Percentiles rank a stretch among this genome's conserved stretches.
These are phyloP conservation scores for Myotis planiceps DNA, from an alignment of 2,797 vertebrate genomes.

Conservation along the genomic window DNA sequence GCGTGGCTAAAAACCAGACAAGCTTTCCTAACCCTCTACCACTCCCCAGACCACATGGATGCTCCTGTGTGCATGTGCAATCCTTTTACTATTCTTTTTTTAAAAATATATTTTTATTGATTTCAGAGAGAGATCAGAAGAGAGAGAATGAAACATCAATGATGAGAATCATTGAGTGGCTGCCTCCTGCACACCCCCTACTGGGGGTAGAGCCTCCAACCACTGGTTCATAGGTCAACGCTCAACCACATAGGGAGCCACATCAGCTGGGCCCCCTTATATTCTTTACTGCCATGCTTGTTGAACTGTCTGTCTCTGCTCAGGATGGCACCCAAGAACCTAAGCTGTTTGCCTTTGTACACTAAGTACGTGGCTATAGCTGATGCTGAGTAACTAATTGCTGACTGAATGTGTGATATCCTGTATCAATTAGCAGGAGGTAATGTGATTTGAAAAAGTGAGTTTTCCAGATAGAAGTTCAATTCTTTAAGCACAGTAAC, in stretches of 20 bases:
- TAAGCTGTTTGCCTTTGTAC: background rate
- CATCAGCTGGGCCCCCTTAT: background rate
- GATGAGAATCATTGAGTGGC: background rate
- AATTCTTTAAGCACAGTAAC: background rate
- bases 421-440: background rate
- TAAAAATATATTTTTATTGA: background rate
- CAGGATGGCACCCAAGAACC: too few relatives aligned
- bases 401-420: background rate
- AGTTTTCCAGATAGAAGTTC: background rate
- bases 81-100: background rate
- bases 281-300: background rate
- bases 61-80: background rate
- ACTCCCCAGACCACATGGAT: background rate
- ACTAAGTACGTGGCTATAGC: background rate
- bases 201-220: background rate
- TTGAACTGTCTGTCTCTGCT: background rate
- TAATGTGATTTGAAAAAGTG: background rate
- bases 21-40: background rate
- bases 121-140: background rate
- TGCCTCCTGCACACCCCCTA: background rate
- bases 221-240: background rate
- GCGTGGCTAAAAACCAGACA: background rate
- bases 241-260: background rate
- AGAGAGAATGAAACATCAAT: background rate
- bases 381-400: background rate